phyloP scores from a whole-genome alignment of 2,888 invertebrate species.

The Nymphalis c-album region DNA sequence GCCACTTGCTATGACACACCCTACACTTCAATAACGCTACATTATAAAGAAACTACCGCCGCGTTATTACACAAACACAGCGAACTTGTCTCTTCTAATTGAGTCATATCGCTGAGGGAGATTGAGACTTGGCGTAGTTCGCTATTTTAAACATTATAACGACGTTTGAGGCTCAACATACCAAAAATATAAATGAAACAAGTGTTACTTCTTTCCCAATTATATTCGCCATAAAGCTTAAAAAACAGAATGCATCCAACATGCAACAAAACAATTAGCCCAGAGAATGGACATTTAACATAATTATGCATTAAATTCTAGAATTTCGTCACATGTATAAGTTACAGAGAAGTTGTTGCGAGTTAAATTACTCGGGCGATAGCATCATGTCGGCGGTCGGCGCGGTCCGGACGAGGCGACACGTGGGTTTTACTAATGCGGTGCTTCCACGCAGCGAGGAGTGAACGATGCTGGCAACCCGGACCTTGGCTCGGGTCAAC shows the following conservation, averaged over 20 bases:
- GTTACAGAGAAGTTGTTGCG: constrained; percentile 20
- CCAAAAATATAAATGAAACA: no score
- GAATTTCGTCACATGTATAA: constrained; percentile 14
- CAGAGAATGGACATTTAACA: constrained; percentile 14
- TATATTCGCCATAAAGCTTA: neutral
- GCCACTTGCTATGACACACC: constrained; percentile 12
- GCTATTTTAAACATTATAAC: no score
- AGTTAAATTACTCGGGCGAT: constrained; percentile 20
- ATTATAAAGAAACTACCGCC: constrained; percentile 11
- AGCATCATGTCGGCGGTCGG: constrained; percentile 16
- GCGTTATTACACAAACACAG: neutral
- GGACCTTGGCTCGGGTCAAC: neutral
- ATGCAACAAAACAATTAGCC: constrained; percentile 1
- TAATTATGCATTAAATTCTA: constrained; percentile 9
- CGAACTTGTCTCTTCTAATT: neutral
- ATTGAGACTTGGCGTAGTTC: neutral
- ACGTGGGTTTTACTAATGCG: constrained; percentile 27
- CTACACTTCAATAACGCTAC: constrained; percentile 9
- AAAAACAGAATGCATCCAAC: neutral
- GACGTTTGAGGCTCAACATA: no score
- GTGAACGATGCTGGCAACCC: neutral
- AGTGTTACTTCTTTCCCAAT: no score
- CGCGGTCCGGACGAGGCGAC: constrained; percentile 17
- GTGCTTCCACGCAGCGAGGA: neutral
- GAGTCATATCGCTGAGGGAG: neutral